phyloP scores from a whole-genome alignment of 2,888 invertebrate genomes.

The Nephrocerus scutellatus region DNA sequence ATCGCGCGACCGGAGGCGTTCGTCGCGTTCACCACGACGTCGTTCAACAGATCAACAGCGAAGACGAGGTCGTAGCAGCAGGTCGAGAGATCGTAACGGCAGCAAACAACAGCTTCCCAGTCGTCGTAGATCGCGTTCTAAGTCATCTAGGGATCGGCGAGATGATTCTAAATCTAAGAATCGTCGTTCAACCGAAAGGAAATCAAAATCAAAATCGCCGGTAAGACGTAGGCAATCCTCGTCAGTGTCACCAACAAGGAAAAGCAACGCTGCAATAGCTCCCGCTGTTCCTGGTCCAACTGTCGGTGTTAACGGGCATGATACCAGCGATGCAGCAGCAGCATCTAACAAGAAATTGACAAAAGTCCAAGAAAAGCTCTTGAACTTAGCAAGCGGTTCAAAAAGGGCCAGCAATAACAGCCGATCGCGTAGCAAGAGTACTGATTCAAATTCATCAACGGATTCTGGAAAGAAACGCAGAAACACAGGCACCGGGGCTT shows the following conservation, averaged over 20 bases:
- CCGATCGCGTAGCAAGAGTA: constrained; percentile 26
- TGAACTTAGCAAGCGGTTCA: constrained; percentile 53
- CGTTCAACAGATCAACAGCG: constrained; percentile 28
- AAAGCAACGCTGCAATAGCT: constrained; percentile 25
- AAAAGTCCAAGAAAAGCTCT: constrained; percentile 56
- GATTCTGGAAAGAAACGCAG: constrained; percentile 19
- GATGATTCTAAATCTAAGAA: constrained; percentile 22
- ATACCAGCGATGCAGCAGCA: constrained; percentile 24
- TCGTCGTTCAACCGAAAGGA: constrained; percentile 26
- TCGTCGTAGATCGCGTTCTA: constrained; percentile 30
- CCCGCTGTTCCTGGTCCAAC: constrained; percentile 23
- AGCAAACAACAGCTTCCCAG: constrained; percentile 25
- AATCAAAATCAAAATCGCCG: constrained; percentile 31
- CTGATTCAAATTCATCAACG: constrained; percentile 21
- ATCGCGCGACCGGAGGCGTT: constrained; percentile 25
- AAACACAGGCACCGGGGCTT: too few relatives aligned
- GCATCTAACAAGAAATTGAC: constrained; percentile 42
- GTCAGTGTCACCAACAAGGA: constrained; percentile 11
- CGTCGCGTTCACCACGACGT: constrained; percentile 30
- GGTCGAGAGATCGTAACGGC: constrained; percentile 30
- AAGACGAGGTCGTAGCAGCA: constrained; percentile 22
- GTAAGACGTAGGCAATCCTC: constrained; percentile 23
- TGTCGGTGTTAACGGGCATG: constrained; percentile 37
- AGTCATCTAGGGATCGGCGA: constrained; percentile 25
- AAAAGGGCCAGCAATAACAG: constrained; percentile 26